These are phyloP conservation scores for Philereme transversata DNA, from an alignment of 2,888 invertebrate genomes.

Conservation along the genomic window DNA sequence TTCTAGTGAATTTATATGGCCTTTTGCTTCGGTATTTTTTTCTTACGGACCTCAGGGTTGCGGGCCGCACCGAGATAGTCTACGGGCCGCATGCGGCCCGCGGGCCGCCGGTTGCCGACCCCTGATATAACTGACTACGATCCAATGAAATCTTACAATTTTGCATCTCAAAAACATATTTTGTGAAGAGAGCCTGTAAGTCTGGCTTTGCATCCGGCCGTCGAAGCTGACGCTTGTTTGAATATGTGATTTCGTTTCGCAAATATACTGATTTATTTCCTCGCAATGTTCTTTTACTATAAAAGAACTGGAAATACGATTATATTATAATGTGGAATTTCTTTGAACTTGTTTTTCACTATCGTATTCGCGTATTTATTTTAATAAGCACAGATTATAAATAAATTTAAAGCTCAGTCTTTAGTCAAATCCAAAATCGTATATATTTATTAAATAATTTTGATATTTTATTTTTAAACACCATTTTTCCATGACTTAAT, in stretches of 20 bases:
- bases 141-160: slow-evolving; percentile 7
- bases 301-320: no score
- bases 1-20: no score
- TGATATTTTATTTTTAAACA: slow-evolving; percentile 33
- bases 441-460: slow-evolving; percentile 4
- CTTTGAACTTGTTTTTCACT: no score
- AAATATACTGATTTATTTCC: slow-evolving; percentile 55
- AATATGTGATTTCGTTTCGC: slow-evolving; percentile 65
- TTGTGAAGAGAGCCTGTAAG: slow-evolving; percentile 45
- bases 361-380: no score
- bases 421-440: slow-evolving; percentile 3
- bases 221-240: slow-evolving; percentile 65
- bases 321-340: no score
- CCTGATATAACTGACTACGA: neutral
- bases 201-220: slow-evolving; percentile 62
- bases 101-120: no score
- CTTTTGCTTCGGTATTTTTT: no score
- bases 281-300: slow-evolving; percentile 3
- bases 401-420: no score
- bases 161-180: slow-evolving; percentile 18
- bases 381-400: no score
- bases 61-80: no score
- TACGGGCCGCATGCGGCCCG: no score
- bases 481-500: slow-evolving; percentile 26
- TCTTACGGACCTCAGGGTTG: no score